Evolutionary conservation across 2,797 vertebrate species (phyloP), one percentile per base, ranked within the genome.

Genomic region (Cyprinella venusta): DNA sequence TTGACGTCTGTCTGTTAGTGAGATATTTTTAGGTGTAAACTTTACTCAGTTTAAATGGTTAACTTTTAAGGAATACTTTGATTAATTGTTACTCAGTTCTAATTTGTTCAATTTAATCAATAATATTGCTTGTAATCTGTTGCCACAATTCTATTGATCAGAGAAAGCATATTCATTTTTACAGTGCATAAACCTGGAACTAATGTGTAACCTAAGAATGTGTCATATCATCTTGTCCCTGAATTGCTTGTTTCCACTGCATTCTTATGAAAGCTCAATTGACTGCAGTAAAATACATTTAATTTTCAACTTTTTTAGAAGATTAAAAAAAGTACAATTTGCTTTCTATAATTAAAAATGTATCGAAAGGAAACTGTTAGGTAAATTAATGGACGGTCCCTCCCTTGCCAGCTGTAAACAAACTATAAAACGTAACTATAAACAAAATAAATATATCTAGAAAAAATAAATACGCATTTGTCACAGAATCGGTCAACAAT

Each of bases 361-460:
- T 12, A 30, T 63, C 59, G 40, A 56, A 1, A 16, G 48, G 19
- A 69, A 63, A 40, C 33, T 54, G 19, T 8, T 64, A 19, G 63
- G 18, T 26, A 63, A 36, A 45, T 77, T 18, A 26, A 33, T 33
- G 45, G 10, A 24, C 0, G 8, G 64, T 26, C 48, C 52, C n/a
- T 80, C 36, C 50, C 16, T 54, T 68, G 64, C 21, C n/a, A 69
- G 21, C 12, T 61, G 24, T 48, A 80, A 70, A 81, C 33, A 40
- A 54, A 68, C 48, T 68, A 69, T 40, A 80, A 67, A 75, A 33
- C 30, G 2, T 2, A 54, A 68, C 48, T 68, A 69, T 40, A 80
- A 67, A 75, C 40, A 42, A 42, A 76, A 76, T 26, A 42, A 40
- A n/a, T 16, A 5, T 30, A 30, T 63, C 61, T 16, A 30, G 24